Conservation (phyloP, 2,888 invertebrate species). For the Protophormia terraenovae region DNA sequence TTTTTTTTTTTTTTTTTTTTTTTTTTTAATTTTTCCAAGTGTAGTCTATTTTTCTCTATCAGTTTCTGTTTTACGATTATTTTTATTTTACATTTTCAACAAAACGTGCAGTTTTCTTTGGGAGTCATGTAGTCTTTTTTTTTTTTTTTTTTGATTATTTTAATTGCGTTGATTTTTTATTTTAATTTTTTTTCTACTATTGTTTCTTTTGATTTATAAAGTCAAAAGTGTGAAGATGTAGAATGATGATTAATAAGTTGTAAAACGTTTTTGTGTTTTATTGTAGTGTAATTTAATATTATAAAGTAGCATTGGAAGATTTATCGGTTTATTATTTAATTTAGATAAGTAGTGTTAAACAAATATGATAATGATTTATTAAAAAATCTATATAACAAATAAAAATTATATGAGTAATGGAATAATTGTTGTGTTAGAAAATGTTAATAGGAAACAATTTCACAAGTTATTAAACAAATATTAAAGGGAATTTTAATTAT, state of each 20-base stretch:
- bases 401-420: constrained; percentile 2
- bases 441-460: background rate
- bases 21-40: constrained; percentile 27
- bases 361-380: constrained; percentile 16
- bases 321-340: constrained; percentile 51
- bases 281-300: constrained; percentile 50
- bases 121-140: constrained; percentile 35
- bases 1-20: too few relatives aligned
- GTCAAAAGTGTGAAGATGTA: constrained; percentile 35
- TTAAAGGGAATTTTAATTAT: too few relatives aligned
- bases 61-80: background rate
- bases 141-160: constrained; percentile 60
- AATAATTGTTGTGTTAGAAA: too few relatives aligned
- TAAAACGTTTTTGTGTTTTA: constrained; percentile 42
- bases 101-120: constrained; percentile 62
- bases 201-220: constrained; percentile 41
- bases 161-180: constrained; percentile 67
- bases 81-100: constrained; percentile 12
- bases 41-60: constrained; percentile 32
- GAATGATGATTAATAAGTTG: constrained; percentile 59
- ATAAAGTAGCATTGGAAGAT: constrained; percentile 47
- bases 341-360: constrained; percentile 2
- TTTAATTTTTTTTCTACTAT: constrained; percentile 22
- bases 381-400: background rate
- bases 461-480: background rate